phyloP scores from a whole-genome alignment of 2,888 invertebrate species.

The Oscheius sp. region DNA sequence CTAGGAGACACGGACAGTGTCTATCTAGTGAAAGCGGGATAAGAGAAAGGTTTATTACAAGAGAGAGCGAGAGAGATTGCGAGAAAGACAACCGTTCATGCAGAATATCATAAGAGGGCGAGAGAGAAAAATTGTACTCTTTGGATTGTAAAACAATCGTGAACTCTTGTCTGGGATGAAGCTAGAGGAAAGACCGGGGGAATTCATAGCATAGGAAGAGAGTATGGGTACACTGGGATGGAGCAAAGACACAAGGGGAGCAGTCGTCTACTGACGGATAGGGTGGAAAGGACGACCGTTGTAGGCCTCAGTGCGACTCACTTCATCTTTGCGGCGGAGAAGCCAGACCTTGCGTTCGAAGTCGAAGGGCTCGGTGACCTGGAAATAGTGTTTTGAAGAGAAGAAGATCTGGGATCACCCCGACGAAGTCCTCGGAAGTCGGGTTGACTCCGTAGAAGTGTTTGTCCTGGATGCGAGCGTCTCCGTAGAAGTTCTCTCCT shows the following conservation, averaged over 20 bases:
- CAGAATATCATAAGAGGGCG: background rate
- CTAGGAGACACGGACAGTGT: too few species aligned
- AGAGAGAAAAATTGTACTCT: too few species aligned
- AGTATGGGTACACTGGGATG: background rate
- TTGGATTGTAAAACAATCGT: too few species aligned
- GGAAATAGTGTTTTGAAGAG: slow-evolving; percentile 1
- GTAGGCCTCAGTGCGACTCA: slow-evolving; percentile 30
- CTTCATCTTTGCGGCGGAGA: slow-evolving; percentile 34
- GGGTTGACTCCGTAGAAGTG: slow-evolving; percentile 53
- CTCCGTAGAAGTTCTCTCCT: slow-evolving; percentile 49
- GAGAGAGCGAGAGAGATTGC: too few species aligned
- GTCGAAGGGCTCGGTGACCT: slow-evolving; percentile 31
- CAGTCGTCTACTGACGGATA: slow-evolving; percentile 6
- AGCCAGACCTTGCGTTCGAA: slow-evolving; percentile 35
- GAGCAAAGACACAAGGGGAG: slow-evolving; percentile 1
- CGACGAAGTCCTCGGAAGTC: slow-evolving; percentile 20
- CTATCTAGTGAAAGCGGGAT: too few species aligned
- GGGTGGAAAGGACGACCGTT: slow-evolving; percentile 21
- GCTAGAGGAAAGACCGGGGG: slow-evolving; percentile 16
- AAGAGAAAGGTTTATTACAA: too few species aligned
- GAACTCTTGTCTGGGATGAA: background rate
- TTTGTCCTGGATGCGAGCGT: slow-evolving; percentile 44
- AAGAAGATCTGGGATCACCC: slow-evolving; percentile 5
- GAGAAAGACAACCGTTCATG: slow-evolving; percentile 31
- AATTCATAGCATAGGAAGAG: background rate